These are phyloP conservation scores for Epistrophella euchroma DNA, from an alignment of 2,888 invertebrate species.

Conservation along the genomic window DNA sequence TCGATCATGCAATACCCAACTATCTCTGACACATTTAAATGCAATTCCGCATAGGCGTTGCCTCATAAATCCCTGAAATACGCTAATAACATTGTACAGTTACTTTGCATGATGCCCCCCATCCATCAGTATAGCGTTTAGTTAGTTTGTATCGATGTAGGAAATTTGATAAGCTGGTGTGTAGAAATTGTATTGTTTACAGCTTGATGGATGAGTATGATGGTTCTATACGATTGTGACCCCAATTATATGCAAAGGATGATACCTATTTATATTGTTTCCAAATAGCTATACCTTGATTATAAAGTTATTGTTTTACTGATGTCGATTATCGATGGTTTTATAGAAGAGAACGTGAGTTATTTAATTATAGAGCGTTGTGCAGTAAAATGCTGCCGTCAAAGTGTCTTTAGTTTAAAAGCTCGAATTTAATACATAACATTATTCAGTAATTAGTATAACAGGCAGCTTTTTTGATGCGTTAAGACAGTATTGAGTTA, in stretches of 20 bases:
- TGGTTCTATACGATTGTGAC: constrained; percentile 5
- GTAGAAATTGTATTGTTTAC: constrained; percentile 24
- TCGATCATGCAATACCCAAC: constrained; percentile 25
- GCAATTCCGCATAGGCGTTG: constrained; percentile 62
- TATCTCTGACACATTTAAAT: constrained; percentile 57
- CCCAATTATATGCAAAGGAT: constrained; percentile 24
- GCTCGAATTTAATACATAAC: neutral
- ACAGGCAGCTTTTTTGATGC: neutral
- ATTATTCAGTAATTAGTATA: neutral
- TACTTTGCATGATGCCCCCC: constrained; percentile 23
- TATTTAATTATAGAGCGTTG: constrained; percentile 6
- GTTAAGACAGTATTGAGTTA: neutral
- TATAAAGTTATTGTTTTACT: neutral
- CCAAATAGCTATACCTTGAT: neutral
- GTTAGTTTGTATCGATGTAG: neutral
- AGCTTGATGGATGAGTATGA: neutral
- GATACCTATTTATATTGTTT: constrained; percentile 30
- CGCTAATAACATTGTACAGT: constrained; percentile 39
- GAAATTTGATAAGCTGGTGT: constrained; percentile 17
- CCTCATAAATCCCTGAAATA: constrained; percentile 47
- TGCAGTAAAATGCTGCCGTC: neutral
- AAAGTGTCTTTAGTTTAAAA: neutral
- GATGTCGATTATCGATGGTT: constrained; percentile 1
- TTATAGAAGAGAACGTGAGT: neutral
- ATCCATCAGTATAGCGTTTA: neutral